Conservation (phyloP, 1,140 invertebrate genomes). For the Lepidostoma basale region DNA sequence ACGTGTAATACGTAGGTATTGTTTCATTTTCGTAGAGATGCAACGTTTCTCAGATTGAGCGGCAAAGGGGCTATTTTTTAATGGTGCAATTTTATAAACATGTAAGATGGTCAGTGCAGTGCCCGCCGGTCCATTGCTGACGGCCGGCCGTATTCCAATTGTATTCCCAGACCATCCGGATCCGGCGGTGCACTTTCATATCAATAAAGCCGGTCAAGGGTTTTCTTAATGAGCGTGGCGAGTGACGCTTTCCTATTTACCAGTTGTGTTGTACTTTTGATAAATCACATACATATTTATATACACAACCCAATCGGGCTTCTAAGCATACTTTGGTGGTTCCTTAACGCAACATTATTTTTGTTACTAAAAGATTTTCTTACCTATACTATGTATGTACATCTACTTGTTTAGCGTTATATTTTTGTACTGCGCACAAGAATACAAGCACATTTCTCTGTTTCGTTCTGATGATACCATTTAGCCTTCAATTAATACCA, state of each 20-base stretch:
- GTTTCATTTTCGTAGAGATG: neutral
- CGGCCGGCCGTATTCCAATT: no score
- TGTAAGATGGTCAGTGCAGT: no score
- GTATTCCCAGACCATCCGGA: no score
- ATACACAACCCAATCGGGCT: neutral
- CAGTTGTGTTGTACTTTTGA: neutral
- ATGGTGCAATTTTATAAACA: no score
- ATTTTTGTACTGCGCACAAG: neutral
- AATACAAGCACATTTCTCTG: no score
- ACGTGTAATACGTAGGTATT: no score
- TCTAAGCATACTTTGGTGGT: neutral
- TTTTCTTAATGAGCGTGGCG: neutral
- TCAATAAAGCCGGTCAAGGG: slow-evolving; percentile 7
- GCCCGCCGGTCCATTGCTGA: no score
- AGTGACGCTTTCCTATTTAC: neutral
- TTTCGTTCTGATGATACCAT: slow-evolving; percentile 9
- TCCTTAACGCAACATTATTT: neutral
- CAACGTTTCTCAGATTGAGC: no score
- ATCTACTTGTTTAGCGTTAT: neutral
- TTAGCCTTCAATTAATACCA: slow-evolving; percentile 40
- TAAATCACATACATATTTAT: slow-evolving; percentile 9
- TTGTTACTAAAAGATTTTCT: neutral
- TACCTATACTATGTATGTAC: no score
- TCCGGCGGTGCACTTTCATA: no score
- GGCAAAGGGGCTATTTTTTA: no score